Percentiles rank a stretch among this genome's conserved stretches.
Conservation (phyloP, 2,797 vertebrate species). For the Coranthus polyacanthus region DNA sequence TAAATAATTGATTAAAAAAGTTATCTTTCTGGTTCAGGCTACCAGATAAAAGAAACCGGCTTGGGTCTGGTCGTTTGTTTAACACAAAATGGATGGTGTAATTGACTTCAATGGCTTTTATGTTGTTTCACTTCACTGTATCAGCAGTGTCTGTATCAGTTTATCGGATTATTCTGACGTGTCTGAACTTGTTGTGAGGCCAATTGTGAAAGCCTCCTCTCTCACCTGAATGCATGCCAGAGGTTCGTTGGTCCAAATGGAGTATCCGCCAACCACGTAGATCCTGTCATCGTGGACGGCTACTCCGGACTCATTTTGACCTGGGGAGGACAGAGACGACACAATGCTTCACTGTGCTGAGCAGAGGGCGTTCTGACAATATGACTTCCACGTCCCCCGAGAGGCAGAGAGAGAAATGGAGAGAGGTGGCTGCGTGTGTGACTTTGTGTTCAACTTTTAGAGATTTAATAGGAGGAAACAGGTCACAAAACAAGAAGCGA, state of each 20-base stretch:
- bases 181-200: background rate
- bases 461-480: constrained; percentile 24
- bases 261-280: constrained; percentile 98
- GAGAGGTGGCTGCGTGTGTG: constrained; percentile 42
- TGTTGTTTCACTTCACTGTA: background rate
- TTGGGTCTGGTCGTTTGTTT: too few relatives aligned
- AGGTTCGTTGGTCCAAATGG: constrained; percentile 99
- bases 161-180: constrained; percentile 16
- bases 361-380: constrained; percentile 65
- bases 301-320: constrained; percentile 97
- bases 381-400: constrained; percentile 48
- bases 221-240: constrained; percentile 98
- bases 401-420: constrained; percentile 44
- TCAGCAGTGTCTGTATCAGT: background rate
- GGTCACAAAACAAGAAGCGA: constrained; percentile 20
- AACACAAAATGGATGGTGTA: too few relatives aligned
- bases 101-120: too few relatives aligned
- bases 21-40: too few relatives aligned
- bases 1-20: too few relatives aligned
- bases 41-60: too few relatives aligned
- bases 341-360: constrained; percentile 52
- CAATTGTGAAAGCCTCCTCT: constrained; percentile 7
- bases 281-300: constrained; percentile 96
- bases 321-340: constrained; percentile 76
- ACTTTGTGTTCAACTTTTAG: constrained; percentile 66